phyloP scores from a whole-genome alignment of 2,797 vertebrate genomes.

The Mastacembelus armatus region DNA sequence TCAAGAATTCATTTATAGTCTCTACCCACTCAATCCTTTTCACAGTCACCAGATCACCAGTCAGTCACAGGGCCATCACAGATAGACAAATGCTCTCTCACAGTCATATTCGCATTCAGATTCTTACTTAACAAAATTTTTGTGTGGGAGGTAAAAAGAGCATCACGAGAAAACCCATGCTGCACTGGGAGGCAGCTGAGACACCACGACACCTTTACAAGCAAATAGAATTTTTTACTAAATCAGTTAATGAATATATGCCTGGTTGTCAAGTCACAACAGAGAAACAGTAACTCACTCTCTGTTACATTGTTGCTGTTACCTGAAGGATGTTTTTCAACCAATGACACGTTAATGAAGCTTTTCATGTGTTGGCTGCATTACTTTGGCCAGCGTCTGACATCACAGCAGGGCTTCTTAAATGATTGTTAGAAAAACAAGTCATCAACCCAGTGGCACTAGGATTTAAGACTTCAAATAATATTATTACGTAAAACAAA shows the following conservation, averaged over 20 bases:
- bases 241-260: not conserved
- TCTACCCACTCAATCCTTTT: slow-evolving; percentile 62
- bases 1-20: slow-evolving; percentile 57
- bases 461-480: not conserved
- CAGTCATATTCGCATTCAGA: slow-evolving; percentile 37
- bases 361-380: not conserved
- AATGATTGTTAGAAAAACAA: slow-evolving; percentile 9
- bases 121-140: slow-evolving; percentile 47
- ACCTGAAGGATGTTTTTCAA: slow-evolving; percentile 21
- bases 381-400: not conserved
- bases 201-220: slow-evolving; percentile 9
- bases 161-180: slow-evolving; percentile 45
- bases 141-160: slow-evolving; percentile 48
- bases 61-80: slow-evolving; percentile 55
- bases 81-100: slow-evolving; percentile 36
- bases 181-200: slow-evolving; percentile 25
- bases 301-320: not conserved
- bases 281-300: not conserved
- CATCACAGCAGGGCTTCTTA: slow-evolving; percentile 15
- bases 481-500: no score
- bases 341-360: slow-evolving; percentile 1
- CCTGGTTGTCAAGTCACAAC: not conserved
- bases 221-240: not conserved
- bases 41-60: slow-evolving; percentile 58
- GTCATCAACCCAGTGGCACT: not conserved